Percentiles rank a stretch among this genome's conserved stretches.
Evolutionary conservation across 2,113 vertebrate species (phyloP).

Genomic region (Passerina amoena): DNA sequence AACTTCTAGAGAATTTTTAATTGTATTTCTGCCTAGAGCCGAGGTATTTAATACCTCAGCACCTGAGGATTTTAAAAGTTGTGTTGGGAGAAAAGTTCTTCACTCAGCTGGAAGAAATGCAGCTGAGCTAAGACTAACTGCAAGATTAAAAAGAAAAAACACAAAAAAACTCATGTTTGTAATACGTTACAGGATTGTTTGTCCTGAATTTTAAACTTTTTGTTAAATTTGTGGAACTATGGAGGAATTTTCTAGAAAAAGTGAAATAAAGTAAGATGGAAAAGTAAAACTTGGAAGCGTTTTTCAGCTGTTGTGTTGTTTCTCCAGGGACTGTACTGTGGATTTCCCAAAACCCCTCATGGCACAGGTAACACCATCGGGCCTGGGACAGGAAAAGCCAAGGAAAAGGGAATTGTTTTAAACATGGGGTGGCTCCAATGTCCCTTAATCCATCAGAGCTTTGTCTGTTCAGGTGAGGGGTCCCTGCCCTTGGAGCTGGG

Average conservation of each 20-base stretch:
- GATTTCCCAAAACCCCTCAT: background rate
- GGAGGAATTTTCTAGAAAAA: conserved; percentile 83
- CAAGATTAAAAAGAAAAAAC: conserved; percentile 12
- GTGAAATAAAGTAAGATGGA: conserved; percentile 79
- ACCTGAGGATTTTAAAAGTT: conserved; percentile 63
- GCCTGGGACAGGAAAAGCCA: background rate
- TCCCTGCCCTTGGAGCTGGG: background rate
- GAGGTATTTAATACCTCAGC: conserved; percentile 77
- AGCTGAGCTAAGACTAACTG: conserved; percentile 61
- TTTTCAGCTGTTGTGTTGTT: background rate
- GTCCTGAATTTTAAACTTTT: conserved; percentile 81
- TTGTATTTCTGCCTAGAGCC: conserved; percentile 56
- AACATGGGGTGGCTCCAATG: fast-evolving
- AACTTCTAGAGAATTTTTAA: conserved; percentile 53
- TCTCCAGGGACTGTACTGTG: background rate
- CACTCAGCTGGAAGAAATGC: conserved; percentile 50
- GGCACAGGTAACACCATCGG: background rate
- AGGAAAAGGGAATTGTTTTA: background rate
- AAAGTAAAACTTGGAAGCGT: background rate
- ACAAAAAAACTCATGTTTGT: conserved; percentile 67
- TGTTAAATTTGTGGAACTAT: conserved; percentile 82
- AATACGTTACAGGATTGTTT: conserved; percentile 75
- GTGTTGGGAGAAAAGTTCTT: conserved; percentile 56
- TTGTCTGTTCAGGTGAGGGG: background rate
- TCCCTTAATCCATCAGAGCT: background rate